phyloP scores from a whole-genome alignment of 2,113 vertebrate species.

The Physeter macrocephalus region DNA sequence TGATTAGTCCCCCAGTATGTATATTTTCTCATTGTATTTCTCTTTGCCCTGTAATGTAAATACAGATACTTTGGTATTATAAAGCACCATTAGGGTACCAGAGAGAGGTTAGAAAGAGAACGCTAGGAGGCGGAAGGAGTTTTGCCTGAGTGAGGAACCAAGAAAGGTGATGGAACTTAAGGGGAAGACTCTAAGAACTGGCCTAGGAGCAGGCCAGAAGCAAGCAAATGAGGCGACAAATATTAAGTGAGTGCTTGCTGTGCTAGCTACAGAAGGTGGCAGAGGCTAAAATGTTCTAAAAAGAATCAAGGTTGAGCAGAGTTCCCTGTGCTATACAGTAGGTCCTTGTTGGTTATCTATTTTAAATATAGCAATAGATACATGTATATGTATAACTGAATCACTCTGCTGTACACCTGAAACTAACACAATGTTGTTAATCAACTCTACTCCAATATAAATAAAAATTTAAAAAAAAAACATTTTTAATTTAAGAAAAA shows the following conservation, averaged over 20 bases:
- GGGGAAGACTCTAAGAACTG: neutral
- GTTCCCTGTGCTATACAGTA: too few species aligned
- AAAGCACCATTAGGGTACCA: neutral
- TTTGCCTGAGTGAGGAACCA: neutral
- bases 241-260: neutral
- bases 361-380: too few species aligned
- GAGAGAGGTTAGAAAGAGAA: neutral
- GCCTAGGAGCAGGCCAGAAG: neutral
- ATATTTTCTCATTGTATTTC: neutral
- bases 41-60: neutral
- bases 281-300: neutral
- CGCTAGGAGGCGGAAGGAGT: neutral
- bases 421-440: too few species aligned
- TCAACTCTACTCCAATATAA: too few species aligned
- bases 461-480: too few species aligned
- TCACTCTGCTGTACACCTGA: too few species aligned
- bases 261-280: neutral
- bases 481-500: neutral
- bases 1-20: neutral
- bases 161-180: neutral
- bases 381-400: too few species aligned
- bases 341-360: too few species aligned
- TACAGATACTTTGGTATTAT: neutral
- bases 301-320: neutral
- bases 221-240: neutral